Evolutionary conservation across 2,888 invertebrate genomes (phyloP), one percentile per base, ranked within the genome.

Genomic region (Mycogona germanica): DNA sequence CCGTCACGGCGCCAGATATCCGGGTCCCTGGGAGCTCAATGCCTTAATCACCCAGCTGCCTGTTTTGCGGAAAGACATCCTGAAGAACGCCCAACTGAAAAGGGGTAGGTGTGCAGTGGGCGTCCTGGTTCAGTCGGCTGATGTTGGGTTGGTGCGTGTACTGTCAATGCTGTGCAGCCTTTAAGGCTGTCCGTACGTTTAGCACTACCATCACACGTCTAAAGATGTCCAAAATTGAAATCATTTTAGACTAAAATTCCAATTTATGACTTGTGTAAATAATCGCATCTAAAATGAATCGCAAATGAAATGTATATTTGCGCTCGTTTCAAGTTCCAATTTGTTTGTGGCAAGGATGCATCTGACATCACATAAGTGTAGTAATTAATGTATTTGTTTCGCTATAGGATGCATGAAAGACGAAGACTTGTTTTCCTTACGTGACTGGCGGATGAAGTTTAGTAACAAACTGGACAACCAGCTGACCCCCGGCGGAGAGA

Each of bases 1-100:
- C 37, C 76, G 87, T 4, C 87, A 87, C 70, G 87, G 87, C 3
- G 78, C 84, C 0, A 75, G 79, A 60, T 75, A 80, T 60, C 84
- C 87, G 0, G 74, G 75, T 17, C 67, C 69, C 0, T 66, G 68
- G 1, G 76, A 76, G 53, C 76, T 84, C 7, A 60, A 66, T 2
- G 70, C 72, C 6, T 71, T 84, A 35, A 69, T 74, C 44, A 69
- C 73, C 21, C 68, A 72, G 47, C 70, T 87, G 19, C 70, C 70
- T 0, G 73, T 75, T 53, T 70, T 84, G 1, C 75, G 78, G 56
- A 75, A 77, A 53, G 77, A 78, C 62, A 77, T 87, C 51, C 61
- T 80, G 0, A 68, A 70, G 14, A 86, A 86, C 67, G 82, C 84
- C 65, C 76, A 76, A 46, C 66, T 74, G 72, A 53, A 74, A 68